Conservation (phyloP, 2,888 invertebrate genomes). For the Spilosoma lubricipeda region DNA sequence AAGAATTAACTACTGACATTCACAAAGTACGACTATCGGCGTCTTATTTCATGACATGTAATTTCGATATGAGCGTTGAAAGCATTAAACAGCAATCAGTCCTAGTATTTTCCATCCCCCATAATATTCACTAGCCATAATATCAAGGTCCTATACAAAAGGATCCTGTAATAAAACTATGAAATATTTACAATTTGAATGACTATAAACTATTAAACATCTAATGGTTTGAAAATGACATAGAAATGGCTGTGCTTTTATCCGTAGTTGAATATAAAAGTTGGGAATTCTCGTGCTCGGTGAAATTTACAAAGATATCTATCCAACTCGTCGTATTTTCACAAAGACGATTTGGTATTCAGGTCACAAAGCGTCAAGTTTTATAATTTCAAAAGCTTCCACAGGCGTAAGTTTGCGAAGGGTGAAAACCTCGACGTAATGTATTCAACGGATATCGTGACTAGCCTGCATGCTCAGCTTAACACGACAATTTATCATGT, state of each 20-base stretch:
- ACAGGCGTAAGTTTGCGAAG: constrained; percentile 17
- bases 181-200: background rate
- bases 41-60: too few relatives aligned
- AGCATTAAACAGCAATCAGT: too few relatives aligned
- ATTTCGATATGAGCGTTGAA: background rate
- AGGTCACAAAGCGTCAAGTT: constrained; percentile 18
- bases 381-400: constrained; percentile 23
- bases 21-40: too few relatives aligned
- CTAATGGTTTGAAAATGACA: background rate
- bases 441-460: constrained; percentile 21
- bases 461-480: constrained; percentile 12
- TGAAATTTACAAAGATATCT: constrained; percentile 8
- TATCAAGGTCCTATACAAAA: background rate
- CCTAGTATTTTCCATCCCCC: too few relatives aligned
- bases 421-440: constrained; percentile 13
- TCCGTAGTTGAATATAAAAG: background rate
- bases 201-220: background rate
- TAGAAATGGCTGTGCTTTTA: background rate
- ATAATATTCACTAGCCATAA: too few relatives aligned
- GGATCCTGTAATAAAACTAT: background rate
- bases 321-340: constrained; percentile 6
- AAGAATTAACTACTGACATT: too few relatives aligned
- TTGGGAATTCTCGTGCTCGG: background rate
- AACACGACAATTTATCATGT: constrained; percentile 3
- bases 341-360: constrained; percentile 12